Evolutionary conservation across 1,140 invertebrate species (phyloP), one percentile per base, ranked within the genome.

Genomic region (Lucilia sericata): DNA sequence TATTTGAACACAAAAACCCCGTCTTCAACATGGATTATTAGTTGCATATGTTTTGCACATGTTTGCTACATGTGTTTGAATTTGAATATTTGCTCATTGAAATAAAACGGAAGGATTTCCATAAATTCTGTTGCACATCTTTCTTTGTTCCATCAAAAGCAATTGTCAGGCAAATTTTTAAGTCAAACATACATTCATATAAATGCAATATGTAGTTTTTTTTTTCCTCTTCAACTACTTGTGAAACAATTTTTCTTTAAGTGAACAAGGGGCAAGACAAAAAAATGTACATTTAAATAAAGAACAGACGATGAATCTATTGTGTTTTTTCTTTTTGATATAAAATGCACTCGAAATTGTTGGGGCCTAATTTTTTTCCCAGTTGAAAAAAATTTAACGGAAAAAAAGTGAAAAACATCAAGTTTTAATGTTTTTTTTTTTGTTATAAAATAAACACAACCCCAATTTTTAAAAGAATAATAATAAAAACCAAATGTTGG

Each of bases 91-190:
- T 30, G 25, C 25, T 30, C 25, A 42, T 42, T 42, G 42, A 42
- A 42, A 42, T 42, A 42, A 42, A 60, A 60, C 55, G 55, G 55
- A 60, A 60, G 55, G 55, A 60, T 60, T 60, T 60, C 55, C 55
- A 60, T 60, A 60, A 60, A 60, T 60, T n/a, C 17, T 17, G 55
- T 60, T 60, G 55, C 55, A 17, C 55, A 60, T 60, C 14, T 60
- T 60, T 60, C 14, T 60, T 60, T 60, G 55, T 14, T 60, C 5
- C 14, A 60, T 60, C n/a, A 60, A 60, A 60, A n/a, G 55, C 14
- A 60, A 60, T 60, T 60, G 55, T 60, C 55, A 60, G 12, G 14
- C 55, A 60, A 60, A 60, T 17, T 60, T 60, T 14, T 14, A 60
- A 17, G n/a, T 60, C 55, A 60, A n/a, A 17, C 14, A 42, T 0